These are phyloP conservation scores for Crenichthys baileyi DNA, from an alignment of 2,797 vertebrate genomes.

Conservation along the genomic window DNA sequence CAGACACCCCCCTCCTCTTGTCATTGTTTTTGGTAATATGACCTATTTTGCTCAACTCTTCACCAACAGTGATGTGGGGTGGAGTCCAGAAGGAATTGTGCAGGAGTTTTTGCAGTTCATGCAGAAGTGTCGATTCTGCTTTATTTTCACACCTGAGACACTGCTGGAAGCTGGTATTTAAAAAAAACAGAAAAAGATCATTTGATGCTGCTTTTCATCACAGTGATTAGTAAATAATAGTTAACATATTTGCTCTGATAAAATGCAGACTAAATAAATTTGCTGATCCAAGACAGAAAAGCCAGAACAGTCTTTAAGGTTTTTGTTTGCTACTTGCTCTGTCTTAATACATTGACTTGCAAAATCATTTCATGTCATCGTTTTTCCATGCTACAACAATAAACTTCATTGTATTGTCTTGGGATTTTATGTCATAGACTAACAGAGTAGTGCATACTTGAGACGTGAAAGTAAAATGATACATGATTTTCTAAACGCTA, in stretches of 20 bases:
- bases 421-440: background rate
- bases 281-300: background rate
- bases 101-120: conserved; percentile 32
- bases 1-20: conserved; percentile 46
- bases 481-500: background rate
- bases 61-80: conserved; percentile 41
- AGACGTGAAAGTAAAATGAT: too few relatives aligned
- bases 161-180: conserved; percentile 6
- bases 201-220: conserved; percentile 10
- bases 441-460: background rate
- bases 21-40: conserved; percentile 76
- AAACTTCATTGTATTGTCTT: background rate
- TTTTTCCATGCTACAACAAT: background rate
- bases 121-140: background rate
- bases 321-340: conserved; percentile 33
- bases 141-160: conserved; percentile 26
- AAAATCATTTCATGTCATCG: background rate
- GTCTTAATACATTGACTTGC: conserved; percentile 7
- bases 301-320: background rate
- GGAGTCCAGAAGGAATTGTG: conserved; percentile 45
- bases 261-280: conserved; percentile 17
- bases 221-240: background rate
- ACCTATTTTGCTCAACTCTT: conserved; percentile 73
- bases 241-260: background rate
- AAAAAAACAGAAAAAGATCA: background rate